These are phyloP conservation scores for Chaunax sp. DNA, from an alignment of 2,797 vertebrate species.

Conservation along the genomic window DNA sequence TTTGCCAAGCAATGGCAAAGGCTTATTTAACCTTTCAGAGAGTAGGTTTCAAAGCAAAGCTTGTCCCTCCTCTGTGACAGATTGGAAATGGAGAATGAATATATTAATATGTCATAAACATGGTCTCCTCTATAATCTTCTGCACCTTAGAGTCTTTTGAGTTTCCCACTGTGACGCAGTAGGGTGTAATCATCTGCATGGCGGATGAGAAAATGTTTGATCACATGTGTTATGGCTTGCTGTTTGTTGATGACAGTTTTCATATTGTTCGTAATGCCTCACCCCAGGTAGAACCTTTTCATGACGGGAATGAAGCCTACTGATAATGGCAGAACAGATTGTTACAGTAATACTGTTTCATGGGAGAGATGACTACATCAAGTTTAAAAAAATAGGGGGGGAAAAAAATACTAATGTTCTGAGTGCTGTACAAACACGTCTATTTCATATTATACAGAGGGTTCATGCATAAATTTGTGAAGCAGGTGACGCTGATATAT, in stretches of 20 bases:
- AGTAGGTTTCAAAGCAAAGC: slow-evolving; percentile 8
- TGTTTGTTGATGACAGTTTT: slow-evolving; percentile 48
- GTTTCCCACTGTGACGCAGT: slow-evolving; percentile 23
- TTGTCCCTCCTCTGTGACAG: not conserved
- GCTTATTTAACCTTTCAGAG: too few species aligned
- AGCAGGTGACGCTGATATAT: not conserved
- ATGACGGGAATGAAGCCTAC: not conserved
- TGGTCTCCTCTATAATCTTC: slow-evolving; percentile 21
- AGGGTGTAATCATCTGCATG: slow-evolving; percentile 22
- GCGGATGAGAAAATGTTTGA: slow-evolving; percentile 16
- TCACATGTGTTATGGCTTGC: slow-evolving; percentile 7
- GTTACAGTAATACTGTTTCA: not conserved
- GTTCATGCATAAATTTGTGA: not conserved
- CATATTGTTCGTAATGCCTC: slow-evolving; percentile 35
- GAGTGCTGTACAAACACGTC: not conserved
- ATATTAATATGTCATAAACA: slow-evolving; percentile 32
- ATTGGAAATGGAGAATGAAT: slow-evolving; percentile 21
- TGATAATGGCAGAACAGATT: slow-evolving; percentile 9
- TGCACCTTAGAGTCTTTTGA: slow-evolving; percentile 23
- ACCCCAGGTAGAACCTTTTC: slow-evolving; percentile 33
- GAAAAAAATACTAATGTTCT: slow-evolving; percentile 17
- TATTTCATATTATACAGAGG: not conserved
- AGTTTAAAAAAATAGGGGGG: too few species aligned
- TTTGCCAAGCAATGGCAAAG: too few species aligned
- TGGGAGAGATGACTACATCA: not conserved